phyloP scores from a whole-genome alignment of 1,140 invertebrate species.

The Rhopalosiphum padi region DNA sequence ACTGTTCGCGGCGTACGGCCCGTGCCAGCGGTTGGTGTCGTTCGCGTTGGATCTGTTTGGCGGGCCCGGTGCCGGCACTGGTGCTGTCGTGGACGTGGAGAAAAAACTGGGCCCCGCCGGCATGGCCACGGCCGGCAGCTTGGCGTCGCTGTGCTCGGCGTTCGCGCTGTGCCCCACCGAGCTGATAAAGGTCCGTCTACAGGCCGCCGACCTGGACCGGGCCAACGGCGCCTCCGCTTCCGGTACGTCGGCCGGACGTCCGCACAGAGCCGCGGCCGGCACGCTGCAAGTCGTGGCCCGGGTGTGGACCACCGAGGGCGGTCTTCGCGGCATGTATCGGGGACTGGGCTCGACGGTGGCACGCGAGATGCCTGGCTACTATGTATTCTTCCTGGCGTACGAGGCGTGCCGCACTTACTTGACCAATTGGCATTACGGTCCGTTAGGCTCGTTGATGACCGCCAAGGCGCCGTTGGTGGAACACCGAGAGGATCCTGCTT shows the following conservation, averaged over 20 bases:
- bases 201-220: slow-evolving; percentile 64
- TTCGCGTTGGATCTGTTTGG: slow-evolving; percentile 63
- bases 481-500: slow-evolving; percentile 63
- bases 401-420: slow-evolving; percentile 79
- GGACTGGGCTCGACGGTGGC: slow-evolving; percentile 91
- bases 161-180: slow-evolving; percentile 97
- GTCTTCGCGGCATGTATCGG: slow-evolving; percentile 84
- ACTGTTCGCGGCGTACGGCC: slow-evolving; percentile 95
- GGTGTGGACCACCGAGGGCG: slow-evolving; percentile 81
- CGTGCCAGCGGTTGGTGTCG: slow-evolving; percentile 85
- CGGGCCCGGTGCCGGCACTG: no score
- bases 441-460: slow-evolving; percentile 74
- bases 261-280: not conserved
- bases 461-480: not conserved
- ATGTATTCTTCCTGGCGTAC: slow-evolving; percentile 98
- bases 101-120: slow-evolving; percentile 76
- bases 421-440: slow-evolving; percentile 70
- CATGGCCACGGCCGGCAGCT: slow-evolving; percentile 91
- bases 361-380: slow-evolving; percentile 98
- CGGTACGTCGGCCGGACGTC: not conserved
- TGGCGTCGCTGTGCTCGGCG: slow-evolving; percentile 97
- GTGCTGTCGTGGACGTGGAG: slow-evolving; percentile 66
- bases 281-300: slow-evolving; percentile 68
- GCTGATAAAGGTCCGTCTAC: slow-evolving; percentile 95
- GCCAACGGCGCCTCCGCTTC: not conserved